Base-by-base conservation (phyloP, 2,113 vertebrate species). In the Vulpes vulpes region DNA sequence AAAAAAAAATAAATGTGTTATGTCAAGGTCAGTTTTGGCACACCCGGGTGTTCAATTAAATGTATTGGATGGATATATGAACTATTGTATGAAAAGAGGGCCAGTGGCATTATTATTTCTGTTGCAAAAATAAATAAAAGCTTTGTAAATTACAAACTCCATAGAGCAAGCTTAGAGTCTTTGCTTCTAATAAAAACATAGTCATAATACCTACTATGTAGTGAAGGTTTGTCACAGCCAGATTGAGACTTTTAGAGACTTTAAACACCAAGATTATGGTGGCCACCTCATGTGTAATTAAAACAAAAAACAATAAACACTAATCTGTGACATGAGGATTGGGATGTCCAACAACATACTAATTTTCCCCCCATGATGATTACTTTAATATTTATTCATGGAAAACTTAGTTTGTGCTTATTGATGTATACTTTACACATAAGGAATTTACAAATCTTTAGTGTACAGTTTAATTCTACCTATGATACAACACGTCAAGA, bases 151-250 rank as follows among this genome's bases (percentile, higher is more conserved):
- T 73, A 38, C 32, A 84, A 92, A 64, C 49, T 73, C 55, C 65
- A 5, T 22, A 78, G 30, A 30, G 55, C 17, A 88, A 96, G 20
- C 30, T 87, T 87, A 16, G 55, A 57, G 23, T 94, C 55, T 94
- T 74, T 76, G 11, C 79, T 92, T 96, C 49, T 53, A 81, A 88
- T 88, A 84, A 67, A 87, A 91, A 86, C 25, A 74, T 49, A 84
- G 7, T 51, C 79, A 62, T 49, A 69, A 94, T 83, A 69, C 14
- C 15, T 92, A 23, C 35, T 32, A 35, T 89, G 59, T 96, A 73
- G 35, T 79, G 69, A 94, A 43, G 49, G 84, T 81, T 43, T 91
- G 8, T 76, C 57, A 15, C 74, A 73, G 10, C 22, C 53, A 81
- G 27, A 92, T 76, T 51, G 89, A 92, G 65, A 60, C 32, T 78